Evolutionary conservation across 2,113 vertebrate genomes (phyloP).

Genomic region (Rhabdornis inornatus): DNA sequence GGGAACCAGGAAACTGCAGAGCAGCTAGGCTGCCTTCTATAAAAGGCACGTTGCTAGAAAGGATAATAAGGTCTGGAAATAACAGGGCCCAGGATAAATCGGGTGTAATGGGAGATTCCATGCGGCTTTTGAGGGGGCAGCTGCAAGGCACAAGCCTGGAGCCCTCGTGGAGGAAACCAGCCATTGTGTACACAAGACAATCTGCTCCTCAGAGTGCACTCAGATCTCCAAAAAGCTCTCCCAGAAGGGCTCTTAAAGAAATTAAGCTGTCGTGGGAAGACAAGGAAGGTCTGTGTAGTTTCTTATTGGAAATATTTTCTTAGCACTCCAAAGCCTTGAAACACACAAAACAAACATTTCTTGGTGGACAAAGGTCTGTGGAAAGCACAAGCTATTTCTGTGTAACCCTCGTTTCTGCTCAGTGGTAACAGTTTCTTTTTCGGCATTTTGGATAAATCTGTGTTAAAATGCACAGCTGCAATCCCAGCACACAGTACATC

Average conservation of each 20-base stretch:
- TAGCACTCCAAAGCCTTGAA: conserved; percentile 30
- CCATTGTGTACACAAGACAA: conserved; percentile 3
- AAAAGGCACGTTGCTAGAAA: conserved; percentile 43
- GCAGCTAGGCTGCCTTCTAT: neutral
- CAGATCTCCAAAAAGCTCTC: conserved; percentile 5
- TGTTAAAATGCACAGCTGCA: neutral
- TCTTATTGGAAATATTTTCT: conserved; percentile 27
- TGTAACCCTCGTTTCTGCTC: neutral
- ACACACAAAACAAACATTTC: conserved; percentile 20
- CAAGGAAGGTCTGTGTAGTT: conserved; percentile 18
- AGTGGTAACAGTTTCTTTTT: neutral
- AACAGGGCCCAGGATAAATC: neutral
- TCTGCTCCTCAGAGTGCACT: neutral
- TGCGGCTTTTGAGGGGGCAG: neutral
- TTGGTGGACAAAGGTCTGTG: neutral
- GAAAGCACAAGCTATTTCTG: neutral
- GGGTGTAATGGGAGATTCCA: neutral
- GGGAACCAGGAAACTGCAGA: conserved; percentile 47
- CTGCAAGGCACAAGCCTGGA: neutral
- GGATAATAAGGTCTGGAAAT: conserved; percentile 28
- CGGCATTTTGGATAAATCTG: neutral
- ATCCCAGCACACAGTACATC: fast-evolving
- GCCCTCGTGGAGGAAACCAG: neutral
- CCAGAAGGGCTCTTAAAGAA: conserved; percentile 48
- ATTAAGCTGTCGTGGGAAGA: conserved; percentile 47